phyloP scores from a whole-genome alignment of 2,888 invertebrate species.

The Celastrina argiolus region DNA sequence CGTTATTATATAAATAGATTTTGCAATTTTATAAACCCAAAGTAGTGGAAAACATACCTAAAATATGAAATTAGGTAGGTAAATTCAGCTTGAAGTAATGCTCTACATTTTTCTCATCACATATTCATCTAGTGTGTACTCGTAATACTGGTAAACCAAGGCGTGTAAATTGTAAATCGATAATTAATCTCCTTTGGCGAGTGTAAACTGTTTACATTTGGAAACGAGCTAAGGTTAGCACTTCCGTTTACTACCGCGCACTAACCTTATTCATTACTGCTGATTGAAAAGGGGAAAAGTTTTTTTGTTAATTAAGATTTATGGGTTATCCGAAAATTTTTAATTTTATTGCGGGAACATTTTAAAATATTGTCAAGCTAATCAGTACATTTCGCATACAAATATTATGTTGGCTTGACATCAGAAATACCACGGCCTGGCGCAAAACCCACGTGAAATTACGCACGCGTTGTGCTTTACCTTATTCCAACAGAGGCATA shows the following conservation, averaged over 20 bases:
- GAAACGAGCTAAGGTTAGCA: slow-evolving; percentile 12
- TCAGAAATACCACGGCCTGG: no score
- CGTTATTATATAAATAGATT: no score
- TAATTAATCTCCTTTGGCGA: slow-evolving; percentile 6
- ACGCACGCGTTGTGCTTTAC: no score
- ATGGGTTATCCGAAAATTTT: no score
- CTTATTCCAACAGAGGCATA: no score
- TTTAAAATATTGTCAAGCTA: no score
- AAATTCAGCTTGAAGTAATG: background rate
- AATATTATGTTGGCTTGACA: no score
- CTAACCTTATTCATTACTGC: background rate
- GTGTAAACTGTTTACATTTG: slow-evolving; percentile 14
- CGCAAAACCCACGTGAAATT: no score
- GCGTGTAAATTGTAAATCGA: background rate
- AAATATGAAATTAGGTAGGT: background rate
- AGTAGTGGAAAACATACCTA: background rate
- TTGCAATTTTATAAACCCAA: background rate
- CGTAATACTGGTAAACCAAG: background rate
- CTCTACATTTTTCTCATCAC: background rate
- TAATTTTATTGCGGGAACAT: no score
- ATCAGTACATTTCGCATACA: no score
- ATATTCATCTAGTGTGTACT: background rate
- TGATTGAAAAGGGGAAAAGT: background rate
- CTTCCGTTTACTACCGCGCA: background rate
- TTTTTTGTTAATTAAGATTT: no score